These are phyloP conservation scores for Telenomus remus DNA, from an alignment of 1,140 invertebrate genomes.

Conservation along the genomic window DNA sequence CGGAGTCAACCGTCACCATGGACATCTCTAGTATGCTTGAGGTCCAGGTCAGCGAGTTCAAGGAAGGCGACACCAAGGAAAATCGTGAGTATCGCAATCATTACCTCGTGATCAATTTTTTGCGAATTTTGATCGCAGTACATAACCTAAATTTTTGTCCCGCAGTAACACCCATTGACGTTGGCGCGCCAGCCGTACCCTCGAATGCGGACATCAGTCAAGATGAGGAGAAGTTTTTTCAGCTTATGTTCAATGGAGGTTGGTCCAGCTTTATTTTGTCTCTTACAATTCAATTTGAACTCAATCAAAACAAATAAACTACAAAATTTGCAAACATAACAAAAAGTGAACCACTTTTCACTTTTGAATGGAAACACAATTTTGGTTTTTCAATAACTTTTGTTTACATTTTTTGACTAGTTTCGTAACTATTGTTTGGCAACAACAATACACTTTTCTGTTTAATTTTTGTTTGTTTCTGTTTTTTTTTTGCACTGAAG, in stretches of 20 bases:
- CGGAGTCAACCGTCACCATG: conserved; percentile 55
- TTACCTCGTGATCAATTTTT: background rate
- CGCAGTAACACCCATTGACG: conserved; percentile 60
- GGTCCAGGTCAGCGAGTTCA: conserved; percentile 69
- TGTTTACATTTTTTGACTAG: no score
- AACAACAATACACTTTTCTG: no score
- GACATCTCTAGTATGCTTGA: conserved; percentile 72
- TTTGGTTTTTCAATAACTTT: no score
- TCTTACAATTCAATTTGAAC: background rate
- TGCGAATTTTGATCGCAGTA: background rate
- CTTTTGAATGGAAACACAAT: no score
- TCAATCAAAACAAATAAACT: background rate
- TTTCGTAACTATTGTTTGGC: no score
- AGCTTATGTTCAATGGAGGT: conserved; percentile 67
- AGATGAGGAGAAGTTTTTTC: conserved; percentile 66
- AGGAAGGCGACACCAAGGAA: conserved; percentile 61
- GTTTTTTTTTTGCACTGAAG: no score
- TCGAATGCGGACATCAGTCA: conserved; percentile 36
- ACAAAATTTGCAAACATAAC: background rate
- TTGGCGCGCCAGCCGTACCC: conserved; percentile 27
- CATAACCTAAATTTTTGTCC: conserved; percentile 52
- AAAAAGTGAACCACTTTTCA: no score
- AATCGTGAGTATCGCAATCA: conserved; percentile 58
- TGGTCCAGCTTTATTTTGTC: background rate
- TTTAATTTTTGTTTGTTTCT: no score